Conservation (phyloP, 2,113 vertebrate species). For the Orcinus orca region DNA sequence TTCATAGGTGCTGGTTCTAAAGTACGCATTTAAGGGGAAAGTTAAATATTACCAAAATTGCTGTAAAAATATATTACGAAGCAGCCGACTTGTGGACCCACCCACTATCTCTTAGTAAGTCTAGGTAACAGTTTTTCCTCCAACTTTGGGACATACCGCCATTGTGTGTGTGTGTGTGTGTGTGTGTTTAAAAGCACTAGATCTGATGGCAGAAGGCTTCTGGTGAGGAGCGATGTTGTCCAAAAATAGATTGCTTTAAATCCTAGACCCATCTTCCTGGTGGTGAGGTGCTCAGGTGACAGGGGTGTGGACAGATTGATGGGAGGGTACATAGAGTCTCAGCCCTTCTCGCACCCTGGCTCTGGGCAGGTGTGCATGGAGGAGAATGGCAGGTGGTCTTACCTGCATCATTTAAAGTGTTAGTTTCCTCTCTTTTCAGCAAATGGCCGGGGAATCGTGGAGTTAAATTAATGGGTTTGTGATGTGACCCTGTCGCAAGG, state of each 20-base stretch:
- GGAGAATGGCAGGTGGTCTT: not conserved
- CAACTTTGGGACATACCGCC: not conserved
- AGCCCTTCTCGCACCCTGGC: not conserved
- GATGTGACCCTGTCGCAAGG: not conserved
- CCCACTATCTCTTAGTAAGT: not conserved
- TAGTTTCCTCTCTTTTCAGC: not conserved
- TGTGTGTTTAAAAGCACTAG: not conserved
- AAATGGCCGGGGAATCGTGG: too few species aligned
- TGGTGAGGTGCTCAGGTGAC: not conserved
- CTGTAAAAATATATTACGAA: not conserved
- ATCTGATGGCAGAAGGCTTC: not conserved
- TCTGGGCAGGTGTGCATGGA: too few species aligned
- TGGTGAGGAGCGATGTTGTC: not conserved
- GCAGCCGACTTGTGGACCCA: not conserved
- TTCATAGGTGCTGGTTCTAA: not conserved
- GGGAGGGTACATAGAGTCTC: fast-evolving
- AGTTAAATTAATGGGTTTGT: not conserved
- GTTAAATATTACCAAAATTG: not conserved
- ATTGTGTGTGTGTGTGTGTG: not conserved
- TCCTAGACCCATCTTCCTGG: not conserved
- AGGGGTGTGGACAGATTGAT: not conserved
- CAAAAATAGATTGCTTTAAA: not conserved
- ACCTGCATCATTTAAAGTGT: not conserved
- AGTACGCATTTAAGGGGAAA: not conserved
- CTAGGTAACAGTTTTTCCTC: not conserved